Conservation (phyloP, 1,140 invertebrate genomes). For the Arctopsyche grandis region DNA sequence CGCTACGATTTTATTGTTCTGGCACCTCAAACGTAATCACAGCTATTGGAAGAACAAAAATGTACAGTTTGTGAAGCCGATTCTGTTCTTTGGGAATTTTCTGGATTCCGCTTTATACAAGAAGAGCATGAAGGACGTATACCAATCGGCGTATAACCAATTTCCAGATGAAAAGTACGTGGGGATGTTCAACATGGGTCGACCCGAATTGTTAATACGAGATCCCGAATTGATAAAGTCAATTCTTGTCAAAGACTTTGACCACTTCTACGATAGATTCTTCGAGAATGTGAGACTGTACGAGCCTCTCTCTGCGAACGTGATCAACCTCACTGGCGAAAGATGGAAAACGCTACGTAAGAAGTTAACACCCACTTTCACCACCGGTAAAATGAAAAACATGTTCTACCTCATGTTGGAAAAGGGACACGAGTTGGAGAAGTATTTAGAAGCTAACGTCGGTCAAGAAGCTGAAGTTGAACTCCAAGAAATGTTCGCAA, state of each 20-base stretch:
- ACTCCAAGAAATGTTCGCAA: slow-evolving; percentile 61
- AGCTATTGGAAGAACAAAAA: slow-evolving; percentile 63
- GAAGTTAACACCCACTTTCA: slow-evolving; percentile 59
- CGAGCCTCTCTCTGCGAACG: slow-evolving; percentile 37
- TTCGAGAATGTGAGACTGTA: neutral
- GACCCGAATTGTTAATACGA: slow-evolving; percentile 63
- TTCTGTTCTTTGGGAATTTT: slow-evolving; percentile 60
- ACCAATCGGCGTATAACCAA: slow-evolving; percentile 54
- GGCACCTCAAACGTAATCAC: neutral
- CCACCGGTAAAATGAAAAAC: slow-evolving; percentile 60
- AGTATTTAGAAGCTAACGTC: slow-evolving; percentile 50
- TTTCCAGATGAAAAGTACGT: slow-evolving; percentile 56
- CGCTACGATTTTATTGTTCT: too few species aligned
- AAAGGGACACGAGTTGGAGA: slow-evolving; percentile 55
- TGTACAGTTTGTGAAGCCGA: slow-evolving; percentile 59
- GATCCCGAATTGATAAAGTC: slow-evolving; percentile 67
- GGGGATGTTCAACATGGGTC: slow-evolving; percentile 60
- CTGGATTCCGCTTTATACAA: slow-evolving; percentile 50
- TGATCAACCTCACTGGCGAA: slow-evolving; percentile 57
- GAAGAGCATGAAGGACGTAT: slow-evolving; percentile 53
- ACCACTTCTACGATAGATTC: slow-evolving; percentile 63
- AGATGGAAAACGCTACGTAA: slow-evolving; percentile 65
- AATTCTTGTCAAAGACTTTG: slow-evolving; percentile 68
- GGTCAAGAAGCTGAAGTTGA: slow-evolving; percentile 51
- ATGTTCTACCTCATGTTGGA: slow-evolving; percentile 60